Base-by-base conservation (phyloP, 2,888 invertebrate genomes). In the Nyleta sp. region DNA sequence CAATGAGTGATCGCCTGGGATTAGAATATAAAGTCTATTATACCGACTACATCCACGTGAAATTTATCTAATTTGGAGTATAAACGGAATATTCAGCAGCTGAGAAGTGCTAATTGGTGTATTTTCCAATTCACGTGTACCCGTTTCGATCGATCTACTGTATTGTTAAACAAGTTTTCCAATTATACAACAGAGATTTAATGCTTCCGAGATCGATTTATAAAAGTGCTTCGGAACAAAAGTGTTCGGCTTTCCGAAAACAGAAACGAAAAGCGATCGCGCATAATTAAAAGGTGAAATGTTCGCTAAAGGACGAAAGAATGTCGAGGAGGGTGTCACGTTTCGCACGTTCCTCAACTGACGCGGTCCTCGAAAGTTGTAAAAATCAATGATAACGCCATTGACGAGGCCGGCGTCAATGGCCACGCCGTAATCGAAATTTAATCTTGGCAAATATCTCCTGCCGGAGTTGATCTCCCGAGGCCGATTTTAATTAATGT, bases 401-500 rank as follows among this genome's bases (percentile, higher is more conserved):
- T 53, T 68, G 70, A 73, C 72, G 57, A 48, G 55, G 7, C 35
- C 52, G 59, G 65, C 59, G 57, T 78, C 64, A 78, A 78, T 78
- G 46, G 76, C 65, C 42, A 55, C 35, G 64, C 65, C 71, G 80
- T 84, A 84, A 84, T 84, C 82, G 82, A 82, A 85, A 84, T 84
- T 83, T 83, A 84, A 85, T 84, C 81, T 84, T 73, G 72, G 80
- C 81, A 80, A 82, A 82, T 82, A 82, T 78, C 79, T 80, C 78
- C 71, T 59, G 75, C 76, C 76, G 55, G 78, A 73, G 78, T 76
- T 74, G 74, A 73, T 81, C 72, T 81, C 78, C 70, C 72, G 78
- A 78, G 83, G 65, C 80, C 76, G 81, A 86, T 85, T 88, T 87
- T 88, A 87, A 88, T 88, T 87, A 88, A 87, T 86, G 86, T 88